Base-by-base conservation (phyloP, 2,888 invertebrate species). In the Monochamus alternatus region DNA sequence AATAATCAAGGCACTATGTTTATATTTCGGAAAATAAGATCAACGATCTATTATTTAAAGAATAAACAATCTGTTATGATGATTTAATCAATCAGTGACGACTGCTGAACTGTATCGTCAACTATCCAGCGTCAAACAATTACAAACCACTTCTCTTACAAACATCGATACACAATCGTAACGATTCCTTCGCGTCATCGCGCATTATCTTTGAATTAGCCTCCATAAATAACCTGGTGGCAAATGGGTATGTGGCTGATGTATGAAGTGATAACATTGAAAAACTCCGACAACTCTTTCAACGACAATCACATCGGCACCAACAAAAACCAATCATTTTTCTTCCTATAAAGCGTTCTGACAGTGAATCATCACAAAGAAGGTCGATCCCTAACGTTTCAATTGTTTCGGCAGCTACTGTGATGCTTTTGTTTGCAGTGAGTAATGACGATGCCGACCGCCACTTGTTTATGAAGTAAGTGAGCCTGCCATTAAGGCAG, bases 321-420 rank as follows among this genome's bases (percentile, higher is more conserved):
- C 47, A 9, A 47, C 47, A 65, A 38, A 62, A 64, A 64, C 66
- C 47, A 31, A 73, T 71, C 59, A 76, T 74, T 75, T 74, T 74
- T 71, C 72, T 79, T 77, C 60, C 55, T 62, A 72, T 73, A 65
- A 68, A 62, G 44, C 70, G 72, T 66, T 70, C 75, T 68, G 73
- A 77, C 76, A 71, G 78, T 80, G 80, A 81, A 77, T 81, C 80
- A 78, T 77, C 75, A 77, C 76, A 77, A 73, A 80, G 74, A 66
- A 75, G 74, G 75, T 68, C 74, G 77, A 72, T 69, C 64, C 32
- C 80, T 76, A 79, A 78, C 79, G 73, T 76, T 80, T 78, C 75
- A 76, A 83, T 81, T 82, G 79, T 80, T 82, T 81, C 79, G 80
- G 80, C 80, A 79, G 81, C 81, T 81, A 82, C 82, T 74, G 81